Evolutionary conservation across 2,797 vertebrate species (phyloP), one percentile per base, ranked within the genome.

Genomic region (Cynopterus sphinx): DNA sequence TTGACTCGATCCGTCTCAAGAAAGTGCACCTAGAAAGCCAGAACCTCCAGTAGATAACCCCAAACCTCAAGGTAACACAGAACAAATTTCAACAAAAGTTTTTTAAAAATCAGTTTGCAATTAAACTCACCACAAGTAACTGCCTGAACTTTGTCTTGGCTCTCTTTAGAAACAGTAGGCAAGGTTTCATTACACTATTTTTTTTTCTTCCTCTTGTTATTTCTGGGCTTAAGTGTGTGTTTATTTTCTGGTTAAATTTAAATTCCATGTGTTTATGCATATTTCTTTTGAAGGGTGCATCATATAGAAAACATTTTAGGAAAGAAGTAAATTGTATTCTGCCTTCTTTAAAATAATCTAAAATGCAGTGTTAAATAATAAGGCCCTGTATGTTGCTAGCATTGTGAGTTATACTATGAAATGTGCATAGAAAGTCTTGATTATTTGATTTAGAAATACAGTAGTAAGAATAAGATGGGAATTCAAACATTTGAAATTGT

Each of bases 361-460:
- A 93, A 93, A 90, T 63, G 41, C 71, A 77, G 3, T 87, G 73
- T 51, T 65, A 71, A 71, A 61, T 82, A 83, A 31, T 84, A 90
- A 86, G 49, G 15, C 53, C 31, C 16, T 87, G 13, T 6, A 2
- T 36, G 33, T 94, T 98, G 87, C 71, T 92, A 75, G 90, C 71
- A 55, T 97, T 97, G n/a, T 95, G 82, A 70, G 19, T 95, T 61
- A 85, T 93, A 94, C 41, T 51, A 33, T 83, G 89, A 65, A 57
- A 87, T 92, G 36, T 87, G 12, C 91, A 63, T 83, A 94, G 87
- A 92, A 55, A 94, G 2, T 77, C 86, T 87, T 77, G 71, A 86
- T 97, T 96, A 91, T 36, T 97, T 97, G 90, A 75, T 94, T 95
- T 97, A 31, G 92, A 74, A 96, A 41, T 39, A 61, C 28, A 81